Base-by-base conservation (phyloP, 2,797 vertebrate species). In the Crypturellus tataupa region DNA sequence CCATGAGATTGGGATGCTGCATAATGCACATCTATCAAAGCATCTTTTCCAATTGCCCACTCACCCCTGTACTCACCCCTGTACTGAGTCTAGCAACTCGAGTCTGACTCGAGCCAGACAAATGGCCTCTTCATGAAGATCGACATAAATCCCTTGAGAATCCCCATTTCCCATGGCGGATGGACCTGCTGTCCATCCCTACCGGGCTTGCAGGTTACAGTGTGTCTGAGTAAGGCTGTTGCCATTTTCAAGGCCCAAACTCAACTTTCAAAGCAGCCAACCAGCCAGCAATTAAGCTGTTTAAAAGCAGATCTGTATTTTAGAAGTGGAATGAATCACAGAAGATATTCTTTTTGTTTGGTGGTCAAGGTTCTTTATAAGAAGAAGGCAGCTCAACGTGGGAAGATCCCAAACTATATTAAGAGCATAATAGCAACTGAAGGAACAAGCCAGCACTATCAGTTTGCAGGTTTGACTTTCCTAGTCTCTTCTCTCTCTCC, bases 41-140 rank as follows among this genome's bases (percentile, higher is more conserved):
- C 23, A 58, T 1, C 9, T 6, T 51, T 71, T 58, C n/a, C 70
- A 55, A 15, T 24, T 14, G 1, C 8, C 21, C 24, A 3, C 23
- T 76, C 40, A 47, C 44, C 40, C 51, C 35, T 56, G 18, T 0
- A 3, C 23, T 72, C 44, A 53, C 44, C 40, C 55, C 39, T 56
- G 18, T 0, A 0, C 37, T 0, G 0, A 35, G 21, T 6, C 23
- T 39, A 39, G 9, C 12, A 8, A 37, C 47, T 76, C 13, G 14
- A 53, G 39, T 69, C 25, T 4, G 2, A 44, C 20, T 39, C 33
- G 53, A 83, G 14, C 16, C 84, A 69, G 70, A 16, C 12, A 67
- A 83, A 75, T 1, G 0, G 8, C n/a, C n/a, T 72, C 35, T 23
- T 76, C n/a, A 47, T 55, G 21, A 59, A 69, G 35, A 8, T 23